Conservation (phyloP, 2,797 vertebrate genomes). For the Myotis planiceps region DNA sequence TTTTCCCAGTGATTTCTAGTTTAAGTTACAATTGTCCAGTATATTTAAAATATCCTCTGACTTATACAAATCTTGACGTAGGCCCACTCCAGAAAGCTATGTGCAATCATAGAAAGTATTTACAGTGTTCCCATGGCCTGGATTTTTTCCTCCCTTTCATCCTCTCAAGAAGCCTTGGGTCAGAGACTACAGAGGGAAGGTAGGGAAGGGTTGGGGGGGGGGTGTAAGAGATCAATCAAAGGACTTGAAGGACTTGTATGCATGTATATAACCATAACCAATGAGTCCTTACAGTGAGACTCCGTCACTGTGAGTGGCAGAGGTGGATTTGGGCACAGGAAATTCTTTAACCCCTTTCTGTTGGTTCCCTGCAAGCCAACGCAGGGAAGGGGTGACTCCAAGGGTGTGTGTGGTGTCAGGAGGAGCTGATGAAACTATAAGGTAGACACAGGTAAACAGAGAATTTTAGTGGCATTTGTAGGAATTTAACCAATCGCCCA, state of each 20-base stretch:
- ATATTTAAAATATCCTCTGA: not conserved
- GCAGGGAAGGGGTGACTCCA: not conserved
- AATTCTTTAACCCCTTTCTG: not conserved
- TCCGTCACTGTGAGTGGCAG: too few species aligned
- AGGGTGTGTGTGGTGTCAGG: not conserved
- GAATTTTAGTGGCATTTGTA: not conserved
- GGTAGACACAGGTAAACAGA: not conserved
- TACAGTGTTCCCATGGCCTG: not conserved
- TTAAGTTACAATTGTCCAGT: not conserved
- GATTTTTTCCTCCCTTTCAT: not conserved
- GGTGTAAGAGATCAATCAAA: too few species aligned
- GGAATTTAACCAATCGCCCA: not conserved
- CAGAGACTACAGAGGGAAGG: not conserved
- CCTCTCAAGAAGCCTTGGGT: not conserved
- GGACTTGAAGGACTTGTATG: too few species aligned
- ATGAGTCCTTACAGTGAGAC: not conserved
- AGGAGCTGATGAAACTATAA: not conserved
- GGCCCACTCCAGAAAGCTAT: not conserved
- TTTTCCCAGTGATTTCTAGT: not conserved
- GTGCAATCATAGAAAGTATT: not conserved
- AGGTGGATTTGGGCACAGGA: not conserved
- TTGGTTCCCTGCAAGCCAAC: not conserved
- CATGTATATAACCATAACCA: too few species aligned
- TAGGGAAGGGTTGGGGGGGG: too few species aligned
- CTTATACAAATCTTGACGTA: not conserved